A percentile compares a stretch with the other conserved stretches of the same genome.
Evolutionary conservation across 1,140 invertebrate genomes (phyloP).

Genomic region (Myzus persicae): DNA sequence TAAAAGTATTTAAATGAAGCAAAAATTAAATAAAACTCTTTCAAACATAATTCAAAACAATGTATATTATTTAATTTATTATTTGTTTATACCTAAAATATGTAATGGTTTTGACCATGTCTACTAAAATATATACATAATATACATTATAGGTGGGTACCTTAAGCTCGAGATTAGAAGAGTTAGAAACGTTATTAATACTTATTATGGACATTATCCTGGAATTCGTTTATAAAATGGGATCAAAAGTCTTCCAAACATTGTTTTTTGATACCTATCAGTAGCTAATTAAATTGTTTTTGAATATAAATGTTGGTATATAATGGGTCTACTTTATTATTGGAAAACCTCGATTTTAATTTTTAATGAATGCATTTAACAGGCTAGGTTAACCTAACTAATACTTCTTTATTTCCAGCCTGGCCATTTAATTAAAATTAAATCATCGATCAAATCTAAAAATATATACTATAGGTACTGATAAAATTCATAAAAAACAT

Average conservation of each 20-base stretch:
- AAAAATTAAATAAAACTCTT: no score
- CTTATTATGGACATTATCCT: background rate
- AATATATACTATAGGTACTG: background rate
- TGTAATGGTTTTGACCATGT: background rate
- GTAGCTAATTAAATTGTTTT: background rate
- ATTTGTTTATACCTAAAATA: background rate
- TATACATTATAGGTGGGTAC: no score
- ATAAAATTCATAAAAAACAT: background rate
- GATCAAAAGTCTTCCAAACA: background rate
- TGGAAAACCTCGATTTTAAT: background rate
- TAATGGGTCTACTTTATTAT: background rate
- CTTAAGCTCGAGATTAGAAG: background rate
- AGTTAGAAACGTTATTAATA: background rate
- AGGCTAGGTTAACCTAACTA: background rate
- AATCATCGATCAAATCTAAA: background rate
- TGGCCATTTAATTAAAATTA: background rate
- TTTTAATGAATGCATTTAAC: slow-evolving; percentile 13
- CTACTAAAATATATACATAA: no score
- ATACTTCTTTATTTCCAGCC: background rate
- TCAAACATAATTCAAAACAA: no score
- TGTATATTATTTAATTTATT: no score
- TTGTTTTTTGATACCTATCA: background rate
- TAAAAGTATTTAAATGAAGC: background rate
- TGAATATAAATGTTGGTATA: background rate
- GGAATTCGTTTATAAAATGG: background rate